Percentiles rank a stretch among this genome's conserved stretches.
These are phyloP conservation scores for Ptyas mucosa DNA, from an alignment of 2,113 vertebrate species.

Conservation along the genomic window DNA sequence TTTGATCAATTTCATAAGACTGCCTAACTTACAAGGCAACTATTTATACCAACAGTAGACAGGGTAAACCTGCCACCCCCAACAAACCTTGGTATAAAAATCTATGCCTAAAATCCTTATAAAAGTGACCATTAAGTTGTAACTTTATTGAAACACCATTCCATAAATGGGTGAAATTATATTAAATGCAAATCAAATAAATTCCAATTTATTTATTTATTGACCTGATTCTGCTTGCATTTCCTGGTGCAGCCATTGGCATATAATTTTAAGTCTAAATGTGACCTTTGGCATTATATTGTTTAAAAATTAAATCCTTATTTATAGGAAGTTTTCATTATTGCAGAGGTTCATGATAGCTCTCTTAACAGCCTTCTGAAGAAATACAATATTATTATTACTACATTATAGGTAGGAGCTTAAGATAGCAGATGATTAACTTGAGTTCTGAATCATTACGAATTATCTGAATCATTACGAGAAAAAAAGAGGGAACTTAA, in stretches of 20 bases:
- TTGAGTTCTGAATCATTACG: neutral
- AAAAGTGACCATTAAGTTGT: neutral
- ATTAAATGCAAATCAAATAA: neutral
- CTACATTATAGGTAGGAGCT: neutral
- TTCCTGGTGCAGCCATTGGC: neutral
- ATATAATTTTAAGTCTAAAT: neutral
- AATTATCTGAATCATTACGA: constrained; percentile 1
- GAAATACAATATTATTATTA: neutral
- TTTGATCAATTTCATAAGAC: neutral
- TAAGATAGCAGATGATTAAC: neutral
- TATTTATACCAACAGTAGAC: neutral
- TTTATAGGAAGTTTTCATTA: neutral
- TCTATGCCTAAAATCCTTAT: neutral
- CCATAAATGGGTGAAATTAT: neutral
- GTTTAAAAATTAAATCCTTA: neutral
- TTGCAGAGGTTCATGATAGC: neutral
- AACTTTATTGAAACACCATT: neutral
- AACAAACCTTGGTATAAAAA: neutral
- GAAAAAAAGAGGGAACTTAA: neutral
- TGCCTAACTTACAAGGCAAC: neutral
- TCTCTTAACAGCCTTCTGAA: neutral
- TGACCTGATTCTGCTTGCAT: neutral
- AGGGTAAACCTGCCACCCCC: neutral
- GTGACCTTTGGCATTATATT: neutral
- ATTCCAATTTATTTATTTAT: neutral